Conservation (phyloP, 1,140 invertebrate genomes). For the Bemisia tabaci region DNA sequence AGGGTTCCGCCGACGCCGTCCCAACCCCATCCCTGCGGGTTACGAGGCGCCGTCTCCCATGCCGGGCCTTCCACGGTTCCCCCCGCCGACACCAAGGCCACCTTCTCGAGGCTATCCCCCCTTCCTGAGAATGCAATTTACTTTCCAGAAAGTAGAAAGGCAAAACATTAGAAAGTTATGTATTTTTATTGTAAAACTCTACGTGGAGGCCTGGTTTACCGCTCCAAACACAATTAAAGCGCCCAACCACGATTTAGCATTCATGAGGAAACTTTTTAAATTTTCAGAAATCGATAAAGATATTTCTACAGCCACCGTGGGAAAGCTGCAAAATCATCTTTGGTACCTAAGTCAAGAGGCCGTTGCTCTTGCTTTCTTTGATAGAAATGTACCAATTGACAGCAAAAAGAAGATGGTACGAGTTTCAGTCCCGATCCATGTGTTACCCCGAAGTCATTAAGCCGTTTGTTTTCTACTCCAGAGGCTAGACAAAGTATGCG, state of each 20-base stretch:
- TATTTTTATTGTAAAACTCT: constrained; percentile 18
- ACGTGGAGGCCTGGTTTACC: constrained; percentile 19
- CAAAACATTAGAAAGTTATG: constrained; percentile 12
- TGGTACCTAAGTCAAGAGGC: constrained; percentile 26
- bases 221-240: constrained; percentile 10
- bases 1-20: too few species aligned
- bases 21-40: too few species aligned
- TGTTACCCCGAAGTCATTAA: too few species aligned
- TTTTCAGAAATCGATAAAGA: constrained; percentile 8
- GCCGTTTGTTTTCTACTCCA: too few species aligned
- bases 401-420: too few species aligned
- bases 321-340: constrained; percentile 23
- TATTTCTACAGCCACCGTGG: constrained; percentile 17
- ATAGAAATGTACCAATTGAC: neutral
- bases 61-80: too few species aligned
- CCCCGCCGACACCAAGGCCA: too few species aligned
- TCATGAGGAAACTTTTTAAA: constrained; percentile 8
- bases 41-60: too few species aligned
- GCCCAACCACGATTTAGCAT: constrained; percentile 12
- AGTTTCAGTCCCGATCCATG: too few species aligned
- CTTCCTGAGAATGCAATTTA: too few species aligned
- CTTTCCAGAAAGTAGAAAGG: constrained; percentile 16
- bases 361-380: constrained; percentile 19
- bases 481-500: too few species aligned
- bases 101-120: too few species aligned